Evolutionary conservation across 2,113 vertebrate genomes (phyloP).

Genomic region (Myodes glareolus): DNA sequence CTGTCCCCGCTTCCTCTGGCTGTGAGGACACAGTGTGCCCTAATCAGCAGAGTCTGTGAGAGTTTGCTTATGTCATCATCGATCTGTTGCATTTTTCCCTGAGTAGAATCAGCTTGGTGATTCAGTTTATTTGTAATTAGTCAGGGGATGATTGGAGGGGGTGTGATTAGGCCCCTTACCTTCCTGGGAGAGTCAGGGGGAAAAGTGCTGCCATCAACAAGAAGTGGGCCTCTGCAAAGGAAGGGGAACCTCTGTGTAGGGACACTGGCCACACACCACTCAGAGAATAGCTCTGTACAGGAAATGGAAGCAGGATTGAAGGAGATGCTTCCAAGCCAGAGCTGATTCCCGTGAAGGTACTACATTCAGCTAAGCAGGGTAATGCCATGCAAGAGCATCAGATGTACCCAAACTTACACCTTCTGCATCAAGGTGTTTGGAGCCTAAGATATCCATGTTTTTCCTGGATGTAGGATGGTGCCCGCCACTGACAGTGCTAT

Average conservation of each 20-base stretch:
- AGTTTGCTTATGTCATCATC: slow-evolving; percentile 63
- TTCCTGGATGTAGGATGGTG: background rate
- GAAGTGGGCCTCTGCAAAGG: background rate
- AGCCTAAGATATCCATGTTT: background rate
- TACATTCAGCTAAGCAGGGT: background rate
- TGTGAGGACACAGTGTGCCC: background rate
- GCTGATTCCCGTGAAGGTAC: background rate
- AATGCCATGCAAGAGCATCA: rapidly evolving
- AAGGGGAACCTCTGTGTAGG: background rate
- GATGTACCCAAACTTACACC: background rate
- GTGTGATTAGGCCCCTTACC: slow-evolving; percentile 63
- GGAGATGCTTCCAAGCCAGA: background rate
- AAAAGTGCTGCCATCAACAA: slow-evolving; percentile 52
- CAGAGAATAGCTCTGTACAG: background rate
- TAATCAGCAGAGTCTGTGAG: slow-evolving; percentile 71
- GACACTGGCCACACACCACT: background rate
- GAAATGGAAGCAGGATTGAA: background rate
- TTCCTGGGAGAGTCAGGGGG: slow-evolving; percentile 53
- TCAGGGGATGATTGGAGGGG: slow-evolving; percentile 49
- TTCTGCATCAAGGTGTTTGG: background rate
- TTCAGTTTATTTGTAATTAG: slow-evolving; percentile 75
- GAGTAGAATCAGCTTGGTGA: slow-evolving; percentile 66
- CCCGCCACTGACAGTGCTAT: rapidly evolving
- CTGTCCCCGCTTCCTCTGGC: slow-evolving; percentile 20
- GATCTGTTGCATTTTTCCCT: slow-evolving; percentile 44